Evolutionary conservation across 1,140 invertebrate species (phyloP).

Genomic region (Hestina assimilis): DNA sequence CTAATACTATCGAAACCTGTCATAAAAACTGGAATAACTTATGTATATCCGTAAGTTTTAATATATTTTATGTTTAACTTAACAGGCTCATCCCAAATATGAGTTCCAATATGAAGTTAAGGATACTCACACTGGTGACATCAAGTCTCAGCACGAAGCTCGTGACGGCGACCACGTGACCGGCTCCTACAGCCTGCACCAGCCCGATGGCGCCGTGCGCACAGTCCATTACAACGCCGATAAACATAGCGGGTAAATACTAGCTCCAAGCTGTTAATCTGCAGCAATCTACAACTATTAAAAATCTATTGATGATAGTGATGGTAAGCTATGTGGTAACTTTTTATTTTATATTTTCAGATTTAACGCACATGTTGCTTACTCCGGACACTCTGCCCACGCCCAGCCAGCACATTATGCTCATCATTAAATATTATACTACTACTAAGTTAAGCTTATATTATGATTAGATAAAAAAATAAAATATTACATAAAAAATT

Average conservation of each 20-base stretch:
- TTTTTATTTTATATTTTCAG: conserved; percentile 20
- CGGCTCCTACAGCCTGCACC: conserved; percentile 72
- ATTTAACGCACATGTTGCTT: conserved; percentile 42
- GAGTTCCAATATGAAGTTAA: conserved; percentile 69
- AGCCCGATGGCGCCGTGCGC: conserved; percentile 65
- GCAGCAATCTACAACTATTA: background rate
- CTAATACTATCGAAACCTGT: no score
- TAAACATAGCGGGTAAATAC: conserved; percentile 62
- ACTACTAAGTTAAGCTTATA: no score
- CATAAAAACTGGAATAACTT: no score
- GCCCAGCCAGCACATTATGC: conserved; percentile 24
- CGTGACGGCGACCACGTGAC: conserved; percentile 67
- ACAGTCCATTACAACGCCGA: conserved; percentile 65
- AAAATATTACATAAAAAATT: no score
- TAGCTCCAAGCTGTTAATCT: no score
- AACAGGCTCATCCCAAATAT: conserved; percentile 41
- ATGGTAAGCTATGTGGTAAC: no score
- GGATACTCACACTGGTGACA: conserved; percentile 55
- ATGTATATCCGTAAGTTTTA: background rate
- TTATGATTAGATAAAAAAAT: no score
- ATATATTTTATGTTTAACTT: background rate
- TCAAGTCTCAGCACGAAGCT: conserved; percentile 56
- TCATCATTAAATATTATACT: no score
- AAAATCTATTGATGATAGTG: background rate
- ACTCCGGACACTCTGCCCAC: conserved; percentile 33